Percentiles rank a stretch among this genome's conserved stretches.
These are phyloP conservation scores for Lasioglossum baleicum DNA, from an alignment of 1,140 invertebrate genomes.

Conservation along the genomic window DNA sequence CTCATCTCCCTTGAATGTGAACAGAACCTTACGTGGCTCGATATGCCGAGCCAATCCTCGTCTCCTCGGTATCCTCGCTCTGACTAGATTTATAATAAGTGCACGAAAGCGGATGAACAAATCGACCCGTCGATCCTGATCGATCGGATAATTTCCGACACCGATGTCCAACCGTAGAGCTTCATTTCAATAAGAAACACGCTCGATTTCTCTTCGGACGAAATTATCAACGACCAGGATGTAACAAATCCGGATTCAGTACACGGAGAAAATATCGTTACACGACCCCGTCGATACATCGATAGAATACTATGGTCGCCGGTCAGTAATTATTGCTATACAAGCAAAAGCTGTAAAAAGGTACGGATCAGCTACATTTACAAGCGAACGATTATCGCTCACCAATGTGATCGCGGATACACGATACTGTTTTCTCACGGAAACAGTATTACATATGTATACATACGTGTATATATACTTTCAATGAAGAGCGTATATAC, in stretches of 20 bases:
- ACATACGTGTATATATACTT: not conserved
- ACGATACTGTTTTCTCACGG: not conserved
- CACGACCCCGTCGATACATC: constrained; percentile 28
- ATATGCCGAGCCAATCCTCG: constrained; percentile 26
- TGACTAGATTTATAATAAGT: constrained; percentile 69
- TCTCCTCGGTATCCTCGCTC: constrained; percentile 53
- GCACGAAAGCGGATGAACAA: constrained; percentile 45
- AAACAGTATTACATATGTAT: not conserved
- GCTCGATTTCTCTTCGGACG: not conserved
- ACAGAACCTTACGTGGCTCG: constrained; percentile 15
- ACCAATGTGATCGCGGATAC: not conserved
- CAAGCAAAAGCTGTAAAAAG: constrained; percentile 53
- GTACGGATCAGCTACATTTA: constrained; percentile 44
- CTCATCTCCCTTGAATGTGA: constrained; percentile 60
- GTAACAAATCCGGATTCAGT: constrained; percentile 21
- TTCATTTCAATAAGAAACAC: not conserved
- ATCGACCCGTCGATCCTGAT: constrained; percentile 7
- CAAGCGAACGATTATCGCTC: constrained; percentile 20
- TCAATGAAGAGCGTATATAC: too few relatives aligned
- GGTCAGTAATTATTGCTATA: constrained; percentile 55
- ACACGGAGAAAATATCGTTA: constrained; percentile 45
- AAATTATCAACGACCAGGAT: constrained; percentile 14
- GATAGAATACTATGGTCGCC: constrained; percentile 33
- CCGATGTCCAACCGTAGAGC: not conserved
- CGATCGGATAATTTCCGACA: not conserved